Evolutionary conservation across 2,888 invertebrate genomes (phyloP), one percentile per base, ranked within the genome.

Genomic region (Dione juno): DNA sequence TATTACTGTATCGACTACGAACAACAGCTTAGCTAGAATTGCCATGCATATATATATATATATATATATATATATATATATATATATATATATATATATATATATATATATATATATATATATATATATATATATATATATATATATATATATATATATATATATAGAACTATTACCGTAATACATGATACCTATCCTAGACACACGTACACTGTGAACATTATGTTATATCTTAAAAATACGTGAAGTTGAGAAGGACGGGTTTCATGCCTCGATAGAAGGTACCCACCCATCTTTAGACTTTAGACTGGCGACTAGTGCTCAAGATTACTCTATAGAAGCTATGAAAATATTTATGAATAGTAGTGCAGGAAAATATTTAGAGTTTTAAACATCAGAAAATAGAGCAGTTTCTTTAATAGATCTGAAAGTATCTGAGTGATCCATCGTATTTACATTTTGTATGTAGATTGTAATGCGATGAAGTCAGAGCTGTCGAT

Each of bases 1-100:
- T 92, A 92, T 91, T 91, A 92, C 90, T 90, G 92, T 92, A 86
- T 83, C 88, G 85, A 83, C 91, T 90, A 91, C 91, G 84, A 89
- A 90, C 90, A 91, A 91, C 90, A 88, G 84, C 87, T 88, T 86
- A 87, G 85, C 91, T 91, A 91, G 82, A 87, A 84, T 84, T 87
- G 90, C 89, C 91, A 92, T 90, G 92, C 91, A 89, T 87, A 84
- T 88, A 86, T 28, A 28, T 83, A 86, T 88, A 87, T 28, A 28
- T 83, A 86, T 88, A 87, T 28, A 28, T 83, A 86, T 88, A 87
- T 28, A 28, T 83, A 86, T 88, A 87, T 28, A 28, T 83, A 86
- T 88, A 87, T 28, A 28, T 83, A 86, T 88, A 87, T 28, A 28
- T 83, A 86, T 88, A 87, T 28, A 28, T 83, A 86, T 88, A 87